These are phyloP conservation scores for Centropus unirufus DNA, from an alignment of 2,113 vertebrate species.

Conservation along the genomic window DNA sequence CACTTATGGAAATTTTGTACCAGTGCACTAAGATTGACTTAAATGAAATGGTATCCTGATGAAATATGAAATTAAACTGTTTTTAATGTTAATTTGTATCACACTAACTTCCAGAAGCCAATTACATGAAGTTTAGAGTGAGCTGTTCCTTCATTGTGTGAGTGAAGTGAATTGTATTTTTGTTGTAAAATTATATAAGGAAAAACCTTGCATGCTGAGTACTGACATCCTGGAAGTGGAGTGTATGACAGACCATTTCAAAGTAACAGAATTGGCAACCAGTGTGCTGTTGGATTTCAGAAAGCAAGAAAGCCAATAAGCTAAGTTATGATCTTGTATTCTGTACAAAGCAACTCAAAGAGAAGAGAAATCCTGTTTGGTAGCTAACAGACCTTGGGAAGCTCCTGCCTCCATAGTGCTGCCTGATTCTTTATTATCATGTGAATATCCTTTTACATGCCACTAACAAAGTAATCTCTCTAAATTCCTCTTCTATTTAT, in stretches of 20 bases:
- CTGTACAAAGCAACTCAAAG: not conserved
- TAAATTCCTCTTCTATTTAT: constrained; percentile 31
- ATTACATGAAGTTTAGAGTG: not conserved
- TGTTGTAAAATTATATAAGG: not conserved
- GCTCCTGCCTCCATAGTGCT: not conserved
- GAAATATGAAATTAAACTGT: not conserved
- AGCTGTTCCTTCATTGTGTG: not conserved
- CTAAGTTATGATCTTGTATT: not conserved
- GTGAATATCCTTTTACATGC: constrained; percentile 29
- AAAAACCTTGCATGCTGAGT: not conserved
- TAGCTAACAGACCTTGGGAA: not conserved
- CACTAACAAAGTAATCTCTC: constrained; percentile 13
- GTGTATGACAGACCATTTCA: not conserved
- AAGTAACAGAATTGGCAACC: not conserved
- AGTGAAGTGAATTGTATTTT: not conserved
- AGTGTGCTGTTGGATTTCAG: not conserved
- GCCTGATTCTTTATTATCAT: not conserved
- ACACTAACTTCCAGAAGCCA: not conserved
- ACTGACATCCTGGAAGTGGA: not conserved
- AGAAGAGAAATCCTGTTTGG: not conserved
- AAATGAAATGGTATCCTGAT: not conserved
- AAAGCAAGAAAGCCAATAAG: not conserved
- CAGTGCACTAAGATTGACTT: not conserved
- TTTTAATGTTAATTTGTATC: not conserved
- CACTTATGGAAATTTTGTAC: not conserved